These are phyloP conservation scores for Drosophila obscura DNA, from an alignment of 1,140 invertebrate species.

Conservation along the genomic window DNA sequence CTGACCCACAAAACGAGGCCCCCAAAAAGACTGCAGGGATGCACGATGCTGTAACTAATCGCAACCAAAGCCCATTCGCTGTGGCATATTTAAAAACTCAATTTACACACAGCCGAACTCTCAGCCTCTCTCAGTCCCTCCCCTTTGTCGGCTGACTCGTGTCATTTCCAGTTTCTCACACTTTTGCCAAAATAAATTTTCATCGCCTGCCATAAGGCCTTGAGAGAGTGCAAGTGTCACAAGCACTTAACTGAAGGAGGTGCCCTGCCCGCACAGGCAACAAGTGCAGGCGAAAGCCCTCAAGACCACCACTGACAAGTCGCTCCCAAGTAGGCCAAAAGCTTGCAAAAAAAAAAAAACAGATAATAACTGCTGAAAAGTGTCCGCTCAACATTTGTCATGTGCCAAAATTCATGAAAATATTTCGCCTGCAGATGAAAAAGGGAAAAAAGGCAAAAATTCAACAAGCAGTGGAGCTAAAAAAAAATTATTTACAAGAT, in stretches of 20 bases:
- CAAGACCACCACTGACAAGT: slow-evolving; percentile 4
- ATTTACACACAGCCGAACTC: slow-evolving; percentile 21
- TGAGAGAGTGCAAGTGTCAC: slow-evolving; percentile 66
- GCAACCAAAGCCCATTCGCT: slow-evolving; percentile 46
- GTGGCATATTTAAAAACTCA: slow-evolving; percentile 62
- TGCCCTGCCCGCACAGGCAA: slow-evolving; percentile 2
- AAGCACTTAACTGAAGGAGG: slow-evolving; percentile 61
- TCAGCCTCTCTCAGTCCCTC: slow-evolving; percentile 20
- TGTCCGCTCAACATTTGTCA: slow-evolving; percentile 11
- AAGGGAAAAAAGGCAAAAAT: neutral
- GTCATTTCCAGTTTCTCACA: slow-evolving; percentile 58
- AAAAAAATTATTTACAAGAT: too few species aligned
- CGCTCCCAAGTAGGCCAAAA: slow-evolving; percentile 33
- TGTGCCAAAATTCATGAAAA: slow-evolving; percentile 5
- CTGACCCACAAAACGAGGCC: slow-evolving; percentile 50
- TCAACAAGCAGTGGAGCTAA: too few species aligned
- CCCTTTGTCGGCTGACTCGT: slow-evolving; percentile 25
- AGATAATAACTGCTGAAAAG: slow-evolving; percentile 13
- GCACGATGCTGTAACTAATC: slow-evolving; percentile 35
- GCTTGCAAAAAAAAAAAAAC: neutral
- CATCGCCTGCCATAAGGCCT: slow-evolving; percentile 53
- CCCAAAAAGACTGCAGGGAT: slow-evolving; percentile 27
- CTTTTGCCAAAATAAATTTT: slow-evolving; percentile 58
- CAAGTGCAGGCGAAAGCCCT: slow-evolving; percentile 13
- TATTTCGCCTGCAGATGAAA: slow-evolving; percentile 1